Evolutionary conservation across 2,113 vertebrate genomes (phyloP), one percentile per base, ranked within the genome.

Genomic region (Nannospalax galili): DNA sequence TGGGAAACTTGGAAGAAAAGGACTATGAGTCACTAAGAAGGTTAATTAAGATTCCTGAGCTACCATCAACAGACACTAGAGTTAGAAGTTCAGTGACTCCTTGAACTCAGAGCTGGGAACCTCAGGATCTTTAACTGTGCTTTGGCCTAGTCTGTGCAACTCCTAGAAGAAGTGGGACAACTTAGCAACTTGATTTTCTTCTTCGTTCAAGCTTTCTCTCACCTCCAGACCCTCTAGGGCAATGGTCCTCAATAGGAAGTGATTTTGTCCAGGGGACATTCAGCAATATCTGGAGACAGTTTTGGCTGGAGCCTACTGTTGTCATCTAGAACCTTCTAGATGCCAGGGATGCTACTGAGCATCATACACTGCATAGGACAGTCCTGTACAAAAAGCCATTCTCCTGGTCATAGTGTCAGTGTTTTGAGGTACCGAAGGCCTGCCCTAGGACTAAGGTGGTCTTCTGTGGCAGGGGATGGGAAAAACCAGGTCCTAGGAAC

Each of bases 1-100:
- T 37, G 5, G 65, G 74, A 88, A 84, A 90, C 12, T 91, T 69
- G 24, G 73, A 37, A 84, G 95, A 81, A 20, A 75, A 84, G 70
- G 78, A 17, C 35, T n/a, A 1, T 62, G 80, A 52, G 32, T 82
- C 60, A 40, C 67, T 88, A 32, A 45, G 14, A 75, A 92, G 65
- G 67, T 48, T 81, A 40, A 19, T 24, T 75, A 86, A 90, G 73
- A 15, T 5, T 28, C 37, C n/a, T 72, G 32, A 48, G 37, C 62
- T 69, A 64, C 70, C 48, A 48, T 58, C 60, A 42, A 9, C 28
- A 84, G 75, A 35, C 64, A 81, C 40, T 70, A 40, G 58, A 78
- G 70, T 20, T n/a, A 20, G 77, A 84, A 95, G 28, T 5, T 89
- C 37, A 90, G 40, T 81, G 20, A 86, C n/a, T 32, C 85, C 64